Evolutionary conservation across 2,797 vertebrate species (phyloP), one percentile per base, ranked within the genome.

Genomic region (Crax fasciolata): DNA sequence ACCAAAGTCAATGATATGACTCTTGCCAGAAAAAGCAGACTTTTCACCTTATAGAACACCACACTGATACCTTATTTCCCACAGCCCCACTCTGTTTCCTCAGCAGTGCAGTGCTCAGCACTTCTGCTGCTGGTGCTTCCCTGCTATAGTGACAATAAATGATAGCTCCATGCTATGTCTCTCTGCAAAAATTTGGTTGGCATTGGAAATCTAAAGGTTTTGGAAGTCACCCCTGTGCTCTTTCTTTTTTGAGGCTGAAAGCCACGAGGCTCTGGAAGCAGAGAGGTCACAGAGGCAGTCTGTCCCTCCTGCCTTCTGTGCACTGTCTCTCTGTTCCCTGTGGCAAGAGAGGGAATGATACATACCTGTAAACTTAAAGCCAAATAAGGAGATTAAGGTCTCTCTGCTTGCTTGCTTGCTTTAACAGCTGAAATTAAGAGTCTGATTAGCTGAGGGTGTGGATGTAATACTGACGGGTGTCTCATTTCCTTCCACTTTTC

Each of bases 41-140:
- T 81, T 49, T 86, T 90, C 62, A 76, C 39, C 10, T 9, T 21
- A 23, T 12, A 76, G 41, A 49, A 63, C 38, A 57, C 13, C 2
- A 1, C 25, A 55, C 11, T 0, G 1, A 32, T 46, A 49, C n/a
- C 16, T 77, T 68, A 72, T 25, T 78, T 57, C 27, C 38, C 0
- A 0, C 4, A 82, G 38, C 11, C 19, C 20, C 54, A 21, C 18
- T 27, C 16, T 16, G 24, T 20, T 59, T 55, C 32, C 44, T 89
- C 13, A 24, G 59, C 49, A 62, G 46, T 7, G 20, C n/a, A 71
- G 32, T 13, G 24, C 58, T 84, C 20, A 27, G 27, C 43, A 38
- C 14, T 91, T 54, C 68, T n/a, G 17, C 43, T 1, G 0, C 49
- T 30, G 41, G n/a, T 1, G 3, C 30, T 77, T 49, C n/a, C n/a